Base-by-base conservation (phyloP, 2,888 invertebrate species). In the Torymus aiolomorphi region DNA sequence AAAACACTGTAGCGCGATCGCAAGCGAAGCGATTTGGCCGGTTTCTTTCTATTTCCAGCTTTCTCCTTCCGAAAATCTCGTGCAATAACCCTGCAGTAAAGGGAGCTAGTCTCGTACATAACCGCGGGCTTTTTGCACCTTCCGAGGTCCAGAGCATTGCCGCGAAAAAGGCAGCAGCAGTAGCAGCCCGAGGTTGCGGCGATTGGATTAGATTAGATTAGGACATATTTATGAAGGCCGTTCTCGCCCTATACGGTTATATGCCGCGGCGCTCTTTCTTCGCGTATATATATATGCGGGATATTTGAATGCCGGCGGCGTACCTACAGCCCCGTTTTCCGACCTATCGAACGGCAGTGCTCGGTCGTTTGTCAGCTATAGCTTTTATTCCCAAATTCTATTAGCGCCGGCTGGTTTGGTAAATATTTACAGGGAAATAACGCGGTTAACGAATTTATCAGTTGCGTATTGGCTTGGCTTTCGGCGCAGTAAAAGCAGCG, bases 131-230 rank as follows among this genome's bases (percentile, higher is more conserved):
- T 31, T 69, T 54, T 56, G 31, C 56, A 54, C n/a, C 56, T 10
- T 16, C n/a, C 18, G 54, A 31, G 24, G 5, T 16, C 16, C n/a
- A 54, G 14, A 54, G 10, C 14, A n/a, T 13, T 31, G 31, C 31
- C 14, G 14, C 4, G 54, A n/a, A 54, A n/a, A 63, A 5, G n/a
- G 42, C 42, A 10, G 49, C 10, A n/a, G 8, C 31, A 1, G 8
- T 3, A 3, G 31, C 24, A 3, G 2, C 2, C 8, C 3, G 8
- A 3, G 31, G 3, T 31, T 31, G 31, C 31, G 11, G 59, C 62
- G 24, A 62, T 72, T 24, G 61, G 71, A 72, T 72, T 54, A 54
- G 61, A 72, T 72, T 10, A 61, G 72, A 72, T 72, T 51, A 70
- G 54, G n/a, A 8, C n/a, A 52, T 57, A n/a, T 72, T 51, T 52